Base-by-base conservation (phyloP, 2,797 vertebrate species). In the Sebastes hubbsi region DNA sequence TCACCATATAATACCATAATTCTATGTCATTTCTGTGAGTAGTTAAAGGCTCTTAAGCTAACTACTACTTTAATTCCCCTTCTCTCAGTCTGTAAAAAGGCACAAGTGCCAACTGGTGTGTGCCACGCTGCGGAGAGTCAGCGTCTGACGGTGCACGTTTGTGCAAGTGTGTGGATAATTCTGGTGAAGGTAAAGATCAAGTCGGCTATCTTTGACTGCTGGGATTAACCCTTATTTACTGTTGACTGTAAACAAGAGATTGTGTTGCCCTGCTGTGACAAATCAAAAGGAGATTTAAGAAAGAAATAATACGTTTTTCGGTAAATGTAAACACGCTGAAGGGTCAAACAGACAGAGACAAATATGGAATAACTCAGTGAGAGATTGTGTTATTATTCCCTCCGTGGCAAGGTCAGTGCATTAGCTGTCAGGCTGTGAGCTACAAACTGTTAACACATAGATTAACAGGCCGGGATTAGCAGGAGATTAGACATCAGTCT, bases 21-120 rank as follows among this genome's bases (percentile, higher is more conserved):
- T 92, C 87, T 92, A 94, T 93, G 88, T 93, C 62, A 91, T 94
- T 93, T 92, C 84, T 72, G 66, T 67, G 84, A 82, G 90, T 61
- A 92, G 88, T 92, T 93, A 90, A 91, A 93, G 82, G 88, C 88
- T 92, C 78, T 91, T 87, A 85, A 85, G 83, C 77, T 93, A 94
- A 93, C 81, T 84, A 92, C 91, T 76, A 90, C 89, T 88, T 89
- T 86, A 69, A 90, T 83, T 87, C 83, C 80, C 78, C 82, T 84
- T 81, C 70, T 82, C 80, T 75, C 73, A 27, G 73, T 75, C 77
- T 85, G 84, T 78, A 67, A 83, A 81, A 77, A 59, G 10, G 30
- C 63, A 18, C 82, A 81, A 72, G 61, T 86, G 88, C 88, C 81
- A 87, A 66, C 75, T 69, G 82, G 56, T 81, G 80, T 77, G 73